These are phyloP conservation scores for Porites lutea DNA, from an alignment of 64 coral and sea anemone species.

Conservation along the genomic window DNA sequence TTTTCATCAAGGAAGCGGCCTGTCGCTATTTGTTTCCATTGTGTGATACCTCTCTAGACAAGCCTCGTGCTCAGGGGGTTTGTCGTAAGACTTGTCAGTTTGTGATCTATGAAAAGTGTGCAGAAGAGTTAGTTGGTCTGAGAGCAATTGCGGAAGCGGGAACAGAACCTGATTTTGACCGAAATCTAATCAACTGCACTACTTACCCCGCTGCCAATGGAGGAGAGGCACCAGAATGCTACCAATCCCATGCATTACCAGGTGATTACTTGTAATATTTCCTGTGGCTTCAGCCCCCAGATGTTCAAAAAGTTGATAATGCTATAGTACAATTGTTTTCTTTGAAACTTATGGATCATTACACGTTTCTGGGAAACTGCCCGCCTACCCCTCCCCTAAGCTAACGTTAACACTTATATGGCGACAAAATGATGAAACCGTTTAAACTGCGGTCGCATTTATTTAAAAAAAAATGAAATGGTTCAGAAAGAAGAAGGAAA, in stretches of 20 bases:
- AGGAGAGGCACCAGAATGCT: neutral
- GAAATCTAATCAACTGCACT: neutral
- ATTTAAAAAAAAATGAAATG: no score
- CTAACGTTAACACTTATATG: no score
- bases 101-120: neutral
- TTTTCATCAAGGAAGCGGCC: neutral
- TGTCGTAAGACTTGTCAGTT: neutral
- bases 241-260: neutral
- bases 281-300: no score
- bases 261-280: neutral
- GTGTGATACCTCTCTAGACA: neutral
- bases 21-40: neutral
- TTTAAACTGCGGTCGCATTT: no score
- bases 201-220: neutral
- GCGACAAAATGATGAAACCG: no score
- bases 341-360: no score
- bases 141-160: neutral
- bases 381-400: no score
- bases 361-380: no score
- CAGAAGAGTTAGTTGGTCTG: neutral
- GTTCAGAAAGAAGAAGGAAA: no score
- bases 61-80: neutral
- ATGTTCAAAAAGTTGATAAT: no score
- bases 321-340: no score
- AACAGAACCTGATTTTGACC: neutral